Evolutionary conservation across 2,113 vertebrate genomes (phyloP).

Genomic region (Ctenomys sociabilis): DNA sequence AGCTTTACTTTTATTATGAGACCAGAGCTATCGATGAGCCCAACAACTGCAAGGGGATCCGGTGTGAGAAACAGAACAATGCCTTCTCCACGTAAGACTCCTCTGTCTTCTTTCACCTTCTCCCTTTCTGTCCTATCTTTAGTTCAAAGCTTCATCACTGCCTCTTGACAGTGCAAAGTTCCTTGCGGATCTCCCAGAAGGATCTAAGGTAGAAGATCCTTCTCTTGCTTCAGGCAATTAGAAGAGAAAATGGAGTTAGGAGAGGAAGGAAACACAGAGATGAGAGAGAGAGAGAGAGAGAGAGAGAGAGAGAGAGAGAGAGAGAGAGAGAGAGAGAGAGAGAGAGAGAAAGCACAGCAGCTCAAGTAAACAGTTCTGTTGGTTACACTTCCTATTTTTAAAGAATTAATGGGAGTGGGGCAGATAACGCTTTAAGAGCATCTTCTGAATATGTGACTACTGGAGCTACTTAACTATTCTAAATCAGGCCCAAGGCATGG

Average conservation of each 20-base stretch:
- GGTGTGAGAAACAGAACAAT: slow-evolving; percentile 98
- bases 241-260: neutral
- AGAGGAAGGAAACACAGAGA: neutral
- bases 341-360: too few relatives aligned
- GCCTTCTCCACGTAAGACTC: slow-evolving; percentile 97
- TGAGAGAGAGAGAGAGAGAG: too few relatives aligned
- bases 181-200: neutral
- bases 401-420: neutral
- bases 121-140: slow-evolving; percentile 41
- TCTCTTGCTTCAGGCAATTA: neutral
- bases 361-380: neutral
- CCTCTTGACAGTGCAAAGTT: neutral
- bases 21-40: slow-evolving; percentile 96
- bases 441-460: slow-evolving; percentile 8
- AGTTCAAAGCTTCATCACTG: neutral
- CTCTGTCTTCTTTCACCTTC: neutral
- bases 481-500: neutral
- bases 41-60: slow-evolving; percentile 97
- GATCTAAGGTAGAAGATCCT: neutral
- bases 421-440: slow-evolving; percentile 44
- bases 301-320: too few relatives aligned
- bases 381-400: slow-evolving; percentile 2
- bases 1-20: slow-evolving; percentile 99
- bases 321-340: too few relatives aligned
- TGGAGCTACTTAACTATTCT: slow-evolving; percentile 21